phyloP scores from a whole-genome alignment of 2,888 invertebrate genomes.

The Hydrotaea diabolus region DNA sequence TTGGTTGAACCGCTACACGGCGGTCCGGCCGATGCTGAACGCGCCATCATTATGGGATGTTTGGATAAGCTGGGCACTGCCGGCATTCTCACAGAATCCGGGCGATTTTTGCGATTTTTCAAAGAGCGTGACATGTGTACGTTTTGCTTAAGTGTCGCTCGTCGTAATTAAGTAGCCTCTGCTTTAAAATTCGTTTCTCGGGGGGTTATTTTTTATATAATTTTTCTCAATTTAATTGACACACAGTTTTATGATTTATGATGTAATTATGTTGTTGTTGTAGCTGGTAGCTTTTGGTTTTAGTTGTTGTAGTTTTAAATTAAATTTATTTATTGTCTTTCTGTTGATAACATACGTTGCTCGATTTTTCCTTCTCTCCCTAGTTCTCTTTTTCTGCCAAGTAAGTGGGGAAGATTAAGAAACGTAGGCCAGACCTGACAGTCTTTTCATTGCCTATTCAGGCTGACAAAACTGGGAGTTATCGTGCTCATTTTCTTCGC shows the following conservation, averaged over 20 bases:
- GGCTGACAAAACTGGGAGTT: no score
- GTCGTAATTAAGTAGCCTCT: no score
- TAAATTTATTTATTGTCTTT: slow-evolving; percentile 39
- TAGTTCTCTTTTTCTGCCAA: neutral
- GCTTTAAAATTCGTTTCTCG: neutral
- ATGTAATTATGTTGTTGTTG: neutral
- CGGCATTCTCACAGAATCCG: slow-evolving; percentile 61
- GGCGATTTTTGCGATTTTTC: slow-evolving; percentile 59
- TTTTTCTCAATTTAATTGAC: slow-evolving; percentile 55
- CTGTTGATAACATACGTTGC: neutral
- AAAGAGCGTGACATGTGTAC: slow-evolving; percentile 53
- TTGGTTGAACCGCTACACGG: slow-evolving; percentile 29
- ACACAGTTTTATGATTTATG: slow-evolving; percentile 12
- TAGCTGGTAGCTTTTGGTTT: no score
- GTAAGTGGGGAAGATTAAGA: no score
- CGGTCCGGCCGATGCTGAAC: slow-evolving; percentile 53
- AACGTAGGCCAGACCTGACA: no score
- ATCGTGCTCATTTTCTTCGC: no score
- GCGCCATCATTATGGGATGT: slow-evolving; percentile 42
- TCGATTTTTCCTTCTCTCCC: neutral
- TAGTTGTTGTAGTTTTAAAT: no score
- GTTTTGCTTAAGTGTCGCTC: neutral
- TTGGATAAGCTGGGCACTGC: slow-evolving; percentile 52
- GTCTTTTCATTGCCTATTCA: no score
- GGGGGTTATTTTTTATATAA: neutral